A percentile compares a stretch with the other conserved stretches of the same genome.
These are phyloP conservation scores for Allygus modestus DNA, from an alignment of 2,888 invertebrate species.

Conservation along the genomic window DNA sequence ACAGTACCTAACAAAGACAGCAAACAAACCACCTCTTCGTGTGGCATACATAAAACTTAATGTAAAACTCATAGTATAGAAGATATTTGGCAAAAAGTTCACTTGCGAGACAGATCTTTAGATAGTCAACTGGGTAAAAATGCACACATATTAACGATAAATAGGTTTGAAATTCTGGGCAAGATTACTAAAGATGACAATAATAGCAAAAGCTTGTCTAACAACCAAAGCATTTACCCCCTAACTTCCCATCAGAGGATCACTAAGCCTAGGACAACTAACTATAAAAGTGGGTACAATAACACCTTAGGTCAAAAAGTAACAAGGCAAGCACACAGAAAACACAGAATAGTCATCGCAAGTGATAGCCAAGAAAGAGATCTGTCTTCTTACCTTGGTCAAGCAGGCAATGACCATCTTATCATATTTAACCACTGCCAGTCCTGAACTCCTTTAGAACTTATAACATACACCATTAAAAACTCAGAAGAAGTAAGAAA, in stretches of 20 bases:
- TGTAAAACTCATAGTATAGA: not conserved
- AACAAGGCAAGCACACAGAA: not conserved
- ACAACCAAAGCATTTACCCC: not conserved
- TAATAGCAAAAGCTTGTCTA: not conserved
- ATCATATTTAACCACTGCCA: not conserved
- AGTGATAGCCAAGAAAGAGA: slow-evolving; percentile 15
- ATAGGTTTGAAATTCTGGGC: not conserved
- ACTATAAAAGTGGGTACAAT: not conserved
- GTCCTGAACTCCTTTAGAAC: not conserved
- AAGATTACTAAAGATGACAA: not conserved
- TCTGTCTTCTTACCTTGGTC: not conserved
- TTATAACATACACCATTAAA: not conserved
- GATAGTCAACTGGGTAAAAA: not conserved
- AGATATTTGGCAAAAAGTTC: not conserved
- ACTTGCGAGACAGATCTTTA: not conserved
- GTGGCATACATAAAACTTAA: not conserved
- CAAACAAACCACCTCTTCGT: not conserved
- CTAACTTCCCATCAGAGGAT: not conserved
- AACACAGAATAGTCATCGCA: not conserved
- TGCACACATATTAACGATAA: not conserved
- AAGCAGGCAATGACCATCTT: not conserved
- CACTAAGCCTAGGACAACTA: not conserved
- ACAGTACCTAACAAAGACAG: not conserved
- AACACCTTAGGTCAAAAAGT: not conserved
- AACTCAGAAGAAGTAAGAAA: not conserved